Conservation (phyloP, 2,797 vertebrate species). For the Intellagama lesueurii region DNA sequence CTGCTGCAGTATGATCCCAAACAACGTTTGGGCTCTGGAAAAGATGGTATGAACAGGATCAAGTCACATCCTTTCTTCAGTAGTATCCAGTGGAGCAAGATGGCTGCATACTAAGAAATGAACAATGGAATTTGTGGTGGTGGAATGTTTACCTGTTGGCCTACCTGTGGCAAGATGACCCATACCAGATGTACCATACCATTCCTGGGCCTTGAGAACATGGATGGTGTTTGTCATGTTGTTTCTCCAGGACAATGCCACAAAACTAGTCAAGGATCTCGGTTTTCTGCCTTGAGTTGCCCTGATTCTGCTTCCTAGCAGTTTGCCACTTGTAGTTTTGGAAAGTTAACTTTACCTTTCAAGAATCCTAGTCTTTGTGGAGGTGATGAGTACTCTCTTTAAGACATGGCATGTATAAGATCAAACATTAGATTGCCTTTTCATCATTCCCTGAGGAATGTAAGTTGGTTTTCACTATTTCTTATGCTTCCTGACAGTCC, state of each 20-base stretch:
- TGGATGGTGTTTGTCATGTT: not conserved
- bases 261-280: accelerated
- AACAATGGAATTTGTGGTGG: not conserved
- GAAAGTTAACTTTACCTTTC: not conserved
- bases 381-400: not conserved
- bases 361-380: not conserved
- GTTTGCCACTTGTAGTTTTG: not conserved
- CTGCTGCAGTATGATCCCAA: slow-evolving; percentile 91
- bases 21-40: slow-evolving; percentile 88
- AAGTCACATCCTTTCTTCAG: slow-evolving; percentile 96
- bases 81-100: slow-evolving; percentile 86
- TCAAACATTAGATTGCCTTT: not conserved
- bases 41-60: slow-evolving; percentile 88
- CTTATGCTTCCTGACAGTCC: not conserved
- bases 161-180: too few species aligned
- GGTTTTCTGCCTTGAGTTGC: not conserved
- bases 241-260: not conserved
- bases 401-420: not conserved
- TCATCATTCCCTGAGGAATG: not conserved
- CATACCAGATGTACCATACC: not conserved
- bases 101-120: slow-evolving; percentile 72
- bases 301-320: slow-evolving; percentile 21
- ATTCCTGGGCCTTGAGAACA: not conserved
- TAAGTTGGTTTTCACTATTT: not conserved
- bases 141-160: not conserved